Evolutionary conservation across 2,888 invertebrate genomes (phyloP).

Genomic region (Falcaria lacertinaria): DNA sequence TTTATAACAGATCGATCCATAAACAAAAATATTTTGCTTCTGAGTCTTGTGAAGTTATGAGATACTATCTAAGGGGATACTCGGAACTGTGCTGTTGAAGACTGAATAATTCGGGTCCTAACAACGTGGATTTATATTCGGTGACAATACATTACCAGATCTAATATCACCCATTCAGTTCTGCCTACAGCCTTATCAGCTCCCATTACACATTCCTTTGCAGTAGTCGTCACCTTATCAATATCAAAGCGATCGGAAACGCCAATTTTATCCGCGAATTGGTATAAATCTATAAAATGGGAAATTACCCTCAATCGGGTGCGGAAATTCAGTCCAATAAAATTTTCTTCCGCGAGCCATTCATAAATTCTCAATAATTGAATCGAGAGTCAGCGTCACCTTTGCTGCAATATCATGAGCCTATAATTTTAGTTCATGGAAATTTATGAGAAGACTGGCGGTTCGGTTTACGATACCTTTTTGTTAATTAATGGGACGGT

Average conservation of each 20-base stretch:
- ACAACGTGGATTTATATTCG: conserved; percentile 5
- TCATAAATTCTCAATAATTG: conserved; percentile 72
- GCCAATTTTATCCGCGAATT: conserved; percentile 45
- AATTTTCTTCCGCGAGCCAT: conserved; percentile 58
- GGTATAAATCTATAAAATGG: conserved; percentile 52
- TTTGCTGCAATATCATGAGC: conserved; percentile 49
- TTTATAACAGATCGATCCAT: not conserved
- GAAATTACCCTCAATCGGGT: conserved; percentile 49
- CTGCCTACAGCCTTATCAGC: conserved; percentile 29
- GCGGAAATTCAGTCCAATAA: conserved; percentile 62
- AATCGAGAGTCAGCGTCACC: conserved; percentile 57
- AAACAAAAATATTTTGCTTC: no score
- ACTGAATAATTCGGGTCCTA: not conserved
- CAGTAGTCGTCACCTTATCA: conserved; percentile 34
- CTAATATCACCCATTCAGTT: conserved; percentile 30
- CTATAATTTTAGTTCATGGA: conserved; percentile 53
- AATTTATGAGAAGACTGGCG: conserved; percentile 35
- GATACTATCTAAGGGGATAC: not conserved
- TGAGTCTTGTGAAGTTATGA: no score
- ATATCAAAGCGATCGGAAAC: conserved; percentile 36
- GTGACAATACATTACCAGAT: conserved; percentile 16
- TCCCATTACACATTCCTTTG: conserved; percentile 26
- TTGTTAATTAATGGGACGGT: conserved; percentile 47
- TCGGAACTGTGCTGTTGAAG: not conserved
- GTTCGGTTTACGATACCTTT: conserved; percentile 36